Evolutionary conservation across 1,140 invertebrate species (phyloP).

Genomic region (Sinella curviseta): DNA sequence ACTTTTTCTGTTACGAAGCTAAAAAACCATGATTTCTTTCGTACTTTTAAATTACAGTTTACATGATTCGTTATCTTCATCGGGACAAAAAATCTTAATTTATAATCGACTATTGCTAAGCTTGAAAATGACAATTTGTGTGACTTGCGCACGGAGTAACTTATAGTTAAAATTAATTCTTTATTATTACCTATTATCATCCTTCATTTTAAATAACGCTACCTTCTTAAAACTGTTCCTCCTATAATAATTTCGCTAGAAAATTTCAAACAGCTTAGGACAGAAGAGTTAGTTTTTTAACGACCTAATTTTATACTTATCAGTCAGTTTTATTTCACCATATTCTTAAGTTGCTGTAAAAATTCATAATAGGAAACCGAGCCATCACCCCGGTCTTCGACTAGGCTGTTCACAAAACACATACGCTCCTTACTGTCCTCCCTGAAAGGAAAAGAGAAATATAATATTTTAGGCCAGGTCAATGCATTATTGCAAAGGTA

Average conservation of each 20-base stretch:
- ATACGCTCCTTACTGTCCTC: conserved; percentile 83
- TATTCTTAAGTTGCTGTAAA: conserved; percentile 89
- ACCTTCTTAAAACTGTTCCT: background rate
- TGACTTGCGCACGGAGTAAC: too few relatives aligned
- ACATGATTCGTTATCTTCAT: too few relatives aligned
- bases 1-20: too few relatives aligned
- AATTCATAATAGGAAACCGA: conserved; percentile 97
- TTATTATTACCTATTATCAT: too few relatives aligned
- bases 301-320: background rate
- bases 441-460: conserved; percentile 59
- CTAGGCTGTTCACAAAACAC: conserved; percentile 81
- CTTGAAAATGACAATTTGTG: too few relatives aligned
- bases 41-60: too few relatives aligned
- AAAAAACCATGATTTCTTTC: too few relatives aligned
- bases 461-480: conserved; percentile 13
- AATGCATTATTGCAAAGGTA: too few relatives aligned
- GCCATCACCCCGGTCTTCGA: conserved; percentile 92
- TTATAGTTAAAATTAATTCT: too few relatives aligned
- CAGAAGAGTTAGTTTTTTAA: too few relatives aligned
- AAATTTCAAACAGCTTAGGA: background rate
- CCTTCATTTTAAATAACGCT: background rate
- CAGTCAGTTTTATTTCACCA: conserved; percentile 69
- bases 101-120: too few relatives aligned
- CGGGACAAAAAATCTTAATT: too few relatives aligned
- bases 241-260: background rate